Conservation (phyloP, 2,113 vertebrate genomes). For the Prionailurus viverrinus region DNA sequence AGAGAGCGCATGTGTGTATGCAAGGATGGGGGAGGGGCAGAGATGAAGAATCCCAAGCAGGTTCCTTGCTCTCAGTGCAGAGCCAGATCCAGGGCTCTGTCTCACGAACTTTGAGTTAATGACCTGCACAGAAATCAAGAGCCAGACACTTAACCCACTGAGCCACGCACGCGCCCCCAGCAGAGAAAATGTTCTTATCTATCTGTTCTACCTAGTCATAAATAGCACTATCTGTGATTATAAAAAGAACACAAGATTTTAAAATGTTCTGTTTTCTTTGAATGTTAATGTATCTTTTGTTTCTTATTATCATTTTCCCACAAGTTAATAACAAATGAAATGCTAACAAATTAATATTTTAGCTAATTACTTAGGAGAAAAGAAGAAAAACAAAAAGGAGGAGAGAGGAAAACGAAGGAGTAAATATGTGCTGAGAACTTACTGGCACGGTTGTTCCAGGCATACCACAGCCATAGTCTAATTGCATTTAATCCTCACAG, state of each 20-base stretch:
- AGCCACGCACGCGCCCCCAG: neutral
- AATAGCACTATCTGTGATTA: neutral
- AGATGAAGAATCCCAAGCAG: too few relatives aligned
- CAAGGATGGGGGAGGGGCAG: too few relatives aligned
- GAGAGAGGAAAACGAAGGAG: neutral
- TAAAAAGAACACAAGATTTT: neutral
- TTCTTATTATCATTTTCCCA: neutral
- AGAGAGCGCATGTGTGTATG: too few relatives aligned
- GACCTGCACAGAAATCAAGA: too few relatives aligned
- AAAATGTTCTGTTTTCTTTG: neutral
- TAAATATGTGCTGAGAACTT: neutral
- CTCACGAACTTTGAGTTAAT: too few relatives aligned
- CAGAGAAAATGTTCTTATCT: neutral
- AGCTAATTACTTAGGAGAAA: neutral
- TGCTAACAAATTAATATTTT: neutral
- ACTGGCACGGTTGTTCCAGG: neutral
- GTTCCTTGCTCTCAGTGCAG: too few relatives aligned
- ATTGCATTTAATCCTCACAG: neutral
- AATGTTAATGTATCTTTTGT: neutral
- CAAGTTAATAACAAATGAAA: neutral
- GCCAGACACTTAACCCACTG: too few relatives aligned
- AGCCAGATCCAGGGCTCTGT: too few relatives aligned
- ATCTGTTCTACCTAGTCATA: neutral
- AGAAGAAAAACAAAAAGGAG: neutral
- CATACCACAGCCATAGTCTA: neutral